Base-by-base conservation (phyloP, 2,888 invertebrate species). In the Marronus borbonicus region DNA sequence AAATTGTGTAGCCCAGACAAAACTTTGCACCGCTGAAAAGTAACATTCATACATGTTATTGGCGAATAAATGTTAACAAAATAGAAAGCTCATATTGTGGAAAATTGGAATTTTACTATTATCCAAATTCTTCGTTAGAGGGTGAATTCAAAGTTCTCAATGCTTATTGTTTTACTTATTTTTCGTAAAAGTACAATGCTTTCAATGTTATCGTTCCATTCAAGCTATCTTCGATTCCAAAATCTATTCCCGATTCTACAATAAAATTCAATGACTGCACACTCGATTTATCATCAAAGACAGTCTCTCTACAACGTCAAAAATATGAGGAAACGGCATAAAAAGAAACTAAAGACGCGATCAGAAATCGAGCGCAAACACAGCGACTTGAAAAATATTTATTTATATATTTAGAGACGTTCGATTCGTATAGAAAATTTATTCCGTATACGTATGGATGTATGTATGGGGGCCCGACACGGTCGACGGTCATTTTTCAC, bases 401-500 rank as follows among this genome's bases (percentile, higher is more conserved):
- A 85, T 85, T 83, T 83, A 84, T 83, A 83, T 83, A 84, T 84
- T 82, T 83, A 82, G 81, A 79, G 81, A 81, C 80, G 80, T 79
- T 69, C 80, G 81, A 36, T 36, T 39, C 58, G 17, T 70, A 52
- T 36, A 44, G 44, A 12, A 44, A 44, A 44, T 44, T 8, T 44
- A 44, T 44, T 44, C 39, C 36, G 58, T 20, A 68, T 36, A 68
- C n/a, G 17, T 49, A 68, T 44, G n/a, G 66, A 36, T 36, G 44
- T 44, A 44, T 44, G 44, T 44, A n/a, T 52, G n/a, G 49, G 49
- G 81, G 82, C 3, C 31, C 31, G 80, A 83, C 83, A 84, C 82
- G 49, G 20, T 5, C 85, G 85, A 85, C 85, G 86, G 86, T 86
- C 86, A 86, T 85, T 84, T 84, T 83, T 80, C 77, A 81, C 79